Base-by-base conservation (phyloP, 1,140 invertebrate genomes). In the Neodiprion fabricii region DNA sequence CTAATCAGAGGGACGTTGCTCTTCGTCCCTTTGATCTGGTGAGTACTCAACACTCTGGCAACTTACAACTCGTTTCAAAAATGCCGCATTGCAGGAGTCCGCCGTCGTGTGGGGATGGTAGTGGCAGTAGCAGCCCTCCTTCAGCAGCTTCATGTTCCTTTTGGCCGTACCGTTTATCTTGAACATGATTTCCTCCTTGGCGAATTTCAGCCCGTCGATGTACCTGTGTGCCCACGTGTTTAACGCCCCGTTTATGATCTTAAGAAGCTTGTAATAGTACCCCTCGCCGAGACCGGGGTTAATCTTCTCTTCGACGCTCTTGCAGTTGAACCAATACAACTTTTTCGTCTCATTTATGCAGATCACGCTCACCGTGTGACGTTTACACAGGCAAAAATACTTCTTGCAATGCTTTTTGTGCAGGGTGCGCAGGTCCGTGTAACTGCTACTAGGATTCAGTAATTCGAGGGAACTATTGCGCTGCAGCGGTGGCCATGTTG, bases 101-200 rank as follows among this genome's bases (percentile, higher is more conserved):
- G 87, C 87, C 17, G 87, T 83, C 47, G 87, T 79, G 72, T 88
- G 85, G 66, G 87, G 87, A 82, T 88, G 86, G 68, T 88, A 88
- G 80, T 88, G 87, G 80, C 86, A 87, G 76, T 89, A 88, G 70
- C 86, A 89, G 65, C 86, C 85, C 79, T 89, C 87, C 82, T 88
- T 87, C 21, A 88, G 74, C 0, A 88, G 83, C 81, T 85, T 88
- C 86, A 88, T 86, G 75, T 87, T 88, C 77, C 84, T 85, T 74
- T 85, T 83, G 9, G 84, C 81, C 17, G 83, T 85, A 0, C 86
- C 86, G 80, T 88, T 88, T 50, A 88, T 87, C 79, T 85, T 88
- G 78, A 81, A 86, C 84, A 88, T 87, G 80, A 86, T 88, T 80
- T 82, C 84, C 48, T 76, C 80, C 67, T 77, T 79, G 0, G 80